Evolutionary conservation across 2,797 vertebrate genomes (phyloP).

Genomic region (Oreortyx pictus): DNA sequence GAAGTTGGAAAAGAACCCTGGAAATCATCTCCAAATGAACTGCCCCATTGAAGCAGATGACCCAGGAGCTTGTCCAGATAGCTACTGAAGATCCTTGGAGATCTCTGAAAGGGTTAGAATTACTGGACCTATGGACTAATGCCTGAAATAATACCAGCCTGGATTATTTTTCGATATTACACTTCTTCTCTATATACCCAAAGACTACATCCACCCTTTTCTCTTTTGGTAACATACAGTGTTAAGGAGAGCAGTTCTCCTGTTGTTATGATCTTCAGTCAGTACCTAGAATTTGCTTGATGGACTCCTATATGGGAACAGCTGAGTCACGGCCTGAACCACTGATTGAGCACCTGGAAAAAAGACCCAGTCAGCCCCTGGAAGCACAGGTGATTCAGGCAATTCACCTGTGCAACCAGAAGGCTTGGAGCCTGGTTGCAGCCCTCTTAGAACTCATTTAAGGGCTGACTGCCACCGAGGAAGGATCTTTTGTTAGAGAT

Average conservation of each 20-base stretch:
- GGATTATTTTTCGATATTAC: neutral
- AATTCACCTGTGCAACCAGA: too few relatives aligned
- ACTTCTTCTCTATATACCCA: neutral
- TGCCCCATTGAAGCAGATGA: neutral
- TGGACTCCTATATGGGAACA: neutral
- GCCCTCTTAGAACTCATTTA: too few relatives aligned
- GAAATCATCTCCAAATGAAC: neutral
- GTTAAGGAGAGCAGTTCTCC: neutral
- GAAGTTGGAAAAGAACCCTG: neutral
- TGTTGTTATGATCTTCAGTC: neutral
- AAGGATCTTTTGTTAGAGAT: too few relatives aligned
- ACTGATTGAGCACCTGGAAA: too few relatives aligned
- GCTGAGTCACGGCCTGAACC: too few relatives aligned
- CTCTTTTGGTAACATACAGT: fast-evolving
- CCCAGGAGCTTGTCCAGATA: neutral
- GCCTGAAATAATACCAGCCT: neutral
- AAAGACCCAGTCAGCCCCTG: too few relatives aligned
- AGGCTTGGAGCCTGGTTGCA: too few relatives aligned
- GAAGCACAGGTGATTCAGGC: too few relatives aligned
- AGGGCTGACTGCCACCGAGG: too few relatives aligned
- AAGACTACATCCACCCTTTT: neutral
- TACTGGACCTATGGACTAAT: neutral
- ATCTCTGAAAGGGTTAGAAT: neutral
- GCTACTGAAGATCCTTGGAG: too few relatives aligned
- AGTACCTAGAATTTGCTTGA: neutral